Percentiles rank a stretch among this genome's conserved stretches.
phyloP scores from a whole-genome alignment of 2,888 invertebrate species.

The Ichneumoninae sp. region DNA sequence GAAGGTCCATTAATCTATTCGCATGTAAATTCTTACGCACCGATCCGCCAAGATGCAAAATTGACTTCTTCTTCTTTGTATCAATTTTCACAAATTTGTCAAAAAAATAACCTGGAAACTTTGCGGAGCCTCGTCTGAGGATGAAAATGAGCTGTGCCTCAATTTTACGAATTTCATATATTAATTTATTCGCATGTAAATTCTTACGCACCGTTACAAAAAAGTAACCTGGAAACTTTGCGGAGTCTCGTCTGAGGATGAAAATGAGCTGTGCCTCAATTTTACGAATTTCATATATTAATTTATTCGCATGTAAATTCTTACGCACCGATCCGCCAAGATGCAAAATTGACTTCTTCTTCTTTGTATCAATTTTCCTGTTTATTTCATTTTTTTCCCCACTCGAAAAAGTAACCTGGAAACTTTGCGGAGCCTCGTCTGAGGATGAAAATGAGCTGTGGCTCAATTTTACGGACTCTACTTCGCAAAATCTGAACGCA shows the following conservation, averaged over 20 bases:
- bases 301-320: too few species aligned
- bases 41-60: neutral
- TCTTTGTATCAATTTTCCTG: neutral
- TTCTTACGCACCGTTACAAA: neutral
- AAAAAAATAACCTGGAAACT: neutral
- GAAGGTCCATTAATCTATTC: conserved; percentile 20
- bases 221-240: neutral
- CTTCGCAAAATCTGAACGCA: neutral
- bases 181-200: too few species aligned
- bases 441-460: neutral
- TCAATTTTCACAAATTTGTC: too few species aligned
- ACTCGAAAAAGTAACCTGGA: neutral
- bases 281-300: neutral
- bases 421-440: neutral
- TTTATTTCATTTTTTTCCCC: too few species aligned
- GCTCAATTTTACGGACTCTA: neutral
- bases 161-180: neutral
- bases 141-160: neutral
- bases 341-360: too few species aligned
- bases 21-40: conserved; percentile 21
- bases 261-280: neutral
- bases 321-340: too few species aligned
- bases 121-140: neutral
- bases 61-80: neutral
- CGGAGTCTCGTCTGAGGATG: neutral